Evolutionary conservation across 2,797 vertebrate genomes (phyloP).

Genomic region (Leuciscus waleckii): DNA sequence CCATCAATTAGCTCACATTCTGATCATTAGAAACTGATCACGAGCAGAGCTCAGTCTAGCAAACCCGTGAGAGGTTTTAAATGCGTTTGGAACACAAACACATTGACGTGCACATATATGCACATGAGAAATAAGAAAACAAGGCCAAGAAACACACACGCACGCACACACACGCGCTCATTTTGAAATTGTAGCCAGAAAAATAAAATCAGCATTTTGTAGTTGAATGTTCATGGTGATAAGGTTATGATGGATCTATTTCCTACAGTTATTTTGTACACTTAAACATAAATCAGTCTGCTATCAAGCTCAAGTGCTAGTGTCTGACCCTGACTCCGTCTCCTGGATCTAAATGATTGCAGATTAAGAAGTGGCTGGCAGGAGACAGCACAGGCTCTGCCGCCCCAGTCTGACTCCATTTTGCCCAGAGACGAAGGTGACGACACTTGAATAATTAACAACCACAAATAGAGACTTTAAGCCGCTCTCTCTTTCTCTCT

Average conservation of each 20-base stretch:
- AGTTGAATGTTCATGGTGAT: constrained; percentile 4
- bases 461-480: constrained; percentile 43
- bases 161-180: neutral
- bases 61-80: constrained; percentile 17
- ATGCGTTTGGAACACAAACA: constrained; percentile 17
- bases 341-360: constrained; percentile 41
- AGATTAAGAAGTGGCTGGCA: constrained; percentile 37
- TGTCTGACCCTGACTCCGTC: constrained; percentile 21
- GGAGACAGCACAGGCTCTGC: constrained; percentile 6
- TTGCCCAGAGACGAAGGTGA: constrained; percentile 42
- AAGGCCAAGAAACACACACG: constrained; percentile 1
- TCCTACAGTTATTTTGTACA: neutral
- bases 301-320: constrained; percentile 26
- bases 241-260: constrained; percentile 13
- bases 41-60: neutral
- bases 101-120: constrained; percentile 24
- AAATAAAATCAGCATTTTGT: constrained; percentile 11
- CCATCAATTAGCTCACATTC: constrained; percentile 8
- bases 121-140: constrained; percentile 6
- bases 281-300: constrained; percentile 35
- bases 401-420: constrained; percentile 30
- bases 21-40: constrained; percentile 9
- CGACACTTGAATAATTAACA: constrained; percentile 55
- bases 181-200: neutral
- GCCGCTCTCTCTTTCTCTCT: neutral